Evolutionary conservation across 2,113 vertebrate genomes (phyloP).

Genomic region (Seriola rivoliana): DNA sequence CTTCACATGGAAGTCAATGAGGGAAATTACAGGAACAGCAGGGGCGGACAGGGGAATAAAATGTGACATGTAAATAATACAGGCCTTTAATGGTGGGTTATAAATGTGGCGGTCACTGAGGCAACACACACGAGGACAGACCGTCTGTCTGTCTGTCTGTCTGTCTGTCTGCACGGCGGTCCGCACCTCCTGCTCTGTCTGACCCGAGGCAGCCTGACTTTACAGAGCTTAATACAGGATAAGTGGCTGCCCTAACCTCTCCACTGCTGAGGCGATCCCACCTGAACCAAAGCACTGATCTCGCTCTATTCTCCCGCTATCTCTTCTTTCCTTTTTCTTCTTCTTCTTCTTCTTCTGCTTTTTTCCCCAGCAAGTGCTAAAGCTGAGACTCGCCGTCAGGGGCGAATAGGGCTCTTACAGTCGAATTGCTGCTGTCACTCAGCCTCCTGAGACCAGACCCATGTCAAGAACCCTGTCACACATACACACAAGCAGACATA

Average conservation of each 20-base stretch:
- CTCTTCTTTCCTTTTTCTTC: background rate
- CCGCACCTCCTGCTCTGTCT: conserved; percentile 11
- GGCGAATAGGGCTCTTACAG: conserved; percentile 47
- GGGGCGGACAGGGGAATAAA: background rate
- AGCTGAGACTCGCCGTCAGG: conserved; percentile 28
- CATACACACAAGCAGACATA: conserved; percentile 31
- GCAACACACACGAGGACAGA: background rate
- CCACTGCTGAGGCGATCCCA: conserved; percentile 33
- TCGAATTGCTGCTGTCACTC: conserved; percentile 51
- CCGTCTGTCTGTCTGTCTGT: background rate
- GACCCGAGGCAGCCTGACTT: conserved; percentile 31
- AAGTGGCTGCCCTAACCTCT: conserved; percentile 49
- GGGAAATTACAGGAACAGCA: background rate
- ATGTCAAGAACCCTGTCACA: conserved; percentile 58
- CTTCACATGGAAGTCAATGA: conserved; percentile 1
- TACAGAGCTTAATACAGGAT: conserved; percentile 34
- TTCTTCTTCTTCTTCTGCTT: conserved; percentile 22
- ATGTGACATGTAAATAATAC: background rate
- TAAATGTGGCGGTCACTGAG: background rate
- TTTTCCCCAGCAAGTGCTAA: conserved; percentile 17
- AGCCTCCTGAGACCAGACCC: conserved; percentile 57
- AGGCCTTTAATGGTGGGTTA: background rate
- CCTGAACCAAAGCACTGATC: conserved; percentile 36
- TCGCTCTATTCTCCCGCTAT: background rate
- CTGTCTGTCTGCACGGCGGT: background rate